Conservation (phyloP, 2,113 vertebrate genomes). For the Campylorhamphus procurvoides region DNA sequence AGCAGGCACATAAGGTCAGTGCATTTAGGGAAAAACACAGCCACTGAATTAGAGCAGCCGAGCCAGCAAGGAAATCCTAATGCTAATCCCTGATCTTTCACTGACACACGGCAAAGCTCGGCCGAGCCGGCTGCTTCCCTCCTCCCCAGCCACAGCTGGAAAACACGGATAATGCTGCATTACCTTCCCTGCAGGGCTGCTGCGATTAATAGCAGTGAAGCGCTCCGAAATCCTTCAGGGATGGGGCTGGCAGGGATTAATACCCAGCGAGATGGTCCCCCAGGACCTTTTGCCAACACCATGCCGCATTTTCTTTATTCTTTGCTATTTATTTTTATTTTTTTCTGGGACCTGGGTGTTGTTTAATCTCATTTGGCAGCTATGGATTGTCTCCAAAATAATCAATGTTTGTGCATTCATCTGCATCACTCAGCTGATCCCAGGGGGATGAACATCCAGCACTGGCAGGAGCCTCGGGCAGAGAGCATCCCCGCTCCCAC, state of each 20-base stretch:
- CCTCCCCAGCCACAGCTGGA: constrained; percentile 36
- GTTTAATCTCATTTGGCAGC: constrained; percentile 40
- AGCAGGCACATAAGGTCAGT: constrained; percentile 14
- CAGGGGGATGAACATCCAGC: neutral
- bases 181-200: constrained; percentile 26
- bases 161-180: constrained; percentile 29
- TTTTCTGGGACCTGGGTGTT: neutral
- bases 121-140: neutral
- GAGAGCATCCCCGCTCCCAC: neutral
- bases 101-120: constrained; percentile 16
- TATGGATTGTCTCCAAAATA: constrained; percentile 17
- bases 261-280: neutral
- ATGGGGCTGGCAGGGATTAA: constrained; percentile 27
- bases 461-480: neutral
- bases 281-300: neutral
- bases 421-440: neutral
- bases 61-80: constrained; percentile 18
- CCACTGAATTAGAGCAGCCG: constrained; percentile 20
- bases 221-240: constrained; percentile 15
- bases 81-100: constrained; percentile 43
- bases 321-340: neutral
- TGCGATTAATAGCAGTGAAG: neutral
- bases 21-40: neutral
- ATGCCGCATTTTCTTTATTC: neutral
- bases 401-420: neutral